Evolutionary conservation across 2,113 vertebrate species (phyloP).

Genomic region (Tragelaphus scriptus): DNA sequence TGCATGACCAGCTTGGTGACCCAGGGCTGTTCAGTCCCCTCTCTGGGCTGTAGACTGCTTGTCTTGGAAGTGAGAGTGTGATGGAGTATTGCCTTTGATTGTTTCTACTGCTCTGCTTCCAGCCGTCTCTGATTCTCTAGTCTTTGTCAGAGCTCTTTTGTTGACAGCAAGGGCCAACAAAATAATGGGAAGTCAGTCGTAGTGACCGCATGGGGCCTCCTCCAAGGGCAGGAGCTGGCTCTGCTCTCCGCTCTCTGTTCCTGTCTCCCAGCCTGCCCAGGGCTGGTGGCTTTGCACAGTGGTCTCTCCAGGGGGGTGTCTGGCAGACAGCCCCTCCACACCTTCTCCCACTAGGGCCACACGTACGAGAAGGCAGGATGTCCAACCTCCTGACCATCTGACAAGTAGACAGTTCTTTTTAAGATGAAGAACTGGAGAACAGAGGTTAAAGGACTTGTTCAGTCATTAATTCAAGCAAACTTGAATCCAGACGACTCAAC

Average conservation of each 20-base stretch:
- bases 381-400: too few species aligned
- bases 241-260: neutral
- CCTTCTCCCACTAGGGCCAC: neutral
- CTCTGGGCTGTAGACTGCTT: neutral
- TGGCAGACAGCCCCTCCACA: neutral
- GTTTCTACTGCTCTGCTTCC: neutral
- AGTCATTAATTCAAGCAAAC: neutral
- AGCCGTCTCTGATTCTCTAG: neutral
- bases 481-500: neutral
- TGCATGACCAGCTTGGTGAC: fast-evolving
- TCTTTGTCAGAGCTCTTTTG: neutral
- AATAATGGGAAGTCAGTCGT: neutral
- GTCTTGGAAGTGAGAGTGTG: neutral
- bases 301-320: neutral
- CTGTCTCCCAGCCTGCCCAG: neutral
- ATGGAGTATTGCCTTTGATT: neutral
- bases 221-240: neutral
- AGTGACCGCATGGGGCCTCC: fast-evolving
- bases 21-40: too few species aligned
- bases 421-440: neutral
- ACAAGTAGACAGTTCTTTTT: neutral
- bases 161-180: neutral
- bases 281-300: neutral
- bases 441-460: neutral
- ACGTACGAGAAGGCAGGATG: too few species aligned